Evolutionary conservation across 2,113 vertebrate genomes (phyloP), one percentile per base, ranked within the genome.

Genomic region (Sceloporus tristichus): DNA sequence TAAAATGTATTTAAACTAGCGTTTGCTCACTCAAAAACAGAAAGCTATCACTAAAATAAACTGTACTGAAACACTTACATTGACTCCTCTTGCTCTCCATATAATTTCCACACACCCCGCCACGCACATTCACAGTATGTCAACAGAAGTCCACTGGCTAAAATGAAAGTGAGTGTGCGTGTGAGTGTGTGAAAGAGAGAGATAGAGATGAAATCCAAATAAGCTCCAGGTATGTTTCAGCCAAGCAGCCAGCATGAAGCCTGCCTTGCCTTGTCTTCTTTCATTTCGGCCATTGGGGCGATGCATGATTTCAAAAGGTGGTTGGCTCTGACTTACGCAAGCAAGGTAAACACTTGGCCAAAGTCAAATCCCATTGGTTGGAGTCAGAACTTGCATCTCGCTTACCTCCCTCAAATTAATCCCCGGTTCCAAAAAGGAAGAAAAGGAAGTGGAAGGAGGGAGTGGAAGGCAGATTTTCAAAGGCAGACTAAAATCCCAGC

Each of bases 371-470:
- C 92, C 89, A 94, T 94, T 96, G 95, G 95, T 85, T 92, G 79
- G 25, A 71, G 54, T 84, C 85, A 92, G 79, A 95, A 86, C 83
- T 92, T 2, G 90, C 85, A 93, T 94, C 93, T 95, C 82, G 93
- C 91, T 62, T 6, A 62, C 1, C 16, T 91, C 93, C 89, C 86
- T 59, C 66, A 89, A 94, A 95, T 83, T 93, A 92, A 95, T 89
- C 90, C 89, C 89, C n/a, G 38, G 71, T 87, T 92, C 92, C 91
- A 91, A 97, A 96, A 96, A 95, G 93, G 95, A 96, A 86, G 94
- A 96, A 95, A 88, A 88, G 92, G 96, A 97, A 97, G 95, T 10
- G 38, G 94, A 95, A 91, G 88, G 92, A 89, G 86, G 90, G 94
- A 92, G 89, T 34, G 93, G 54, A 80, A 92, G 92, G 94, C 4